Conservation (phyloP, 2,888 invertebrate species). For the Clepsis dumicolana region DNA sequence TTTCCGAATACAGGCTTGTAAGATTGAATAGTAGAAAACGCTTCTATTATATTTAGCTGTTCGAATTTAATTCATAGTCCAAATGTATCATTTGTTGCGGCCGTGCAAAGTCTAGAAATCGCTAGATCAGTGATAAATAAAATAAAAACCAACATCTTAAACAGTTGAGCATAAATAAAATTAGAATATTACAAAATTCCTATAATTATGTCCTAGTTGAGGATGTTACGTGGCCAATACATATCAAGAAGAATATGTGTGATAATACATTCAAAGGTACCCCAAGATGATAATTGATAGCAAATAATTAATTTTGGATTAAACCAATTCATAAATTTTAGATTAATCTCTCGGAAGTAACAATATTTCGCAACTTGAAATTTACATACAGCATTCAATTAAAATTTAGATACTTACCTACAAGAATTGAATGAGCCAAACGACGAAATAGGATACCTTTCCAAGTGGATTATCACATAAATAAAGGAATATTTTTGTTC, state of each 20-base stretch:
- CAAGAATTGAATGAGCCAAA: background rate
- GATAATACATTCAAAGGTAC: constrained; percentile 22
- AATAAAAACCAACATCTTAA: constrained; percentile 51
- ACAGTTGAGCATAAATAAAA: constrained; percentile 57
- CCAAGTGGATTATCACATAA: constrained; percentile 26
- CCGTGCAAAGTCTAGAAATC: background rate
- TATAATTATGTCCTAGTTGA: constrained; percentile 56
- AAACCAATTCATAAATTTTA: too few relatives aligned
- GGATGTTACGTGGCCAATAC: constrained; percentile 79
- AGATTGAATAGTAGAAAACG: background rate
- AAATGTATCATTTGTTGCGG: background rate
- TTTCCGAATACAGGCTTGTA: background rate
- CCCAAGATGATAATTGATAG: background rate
- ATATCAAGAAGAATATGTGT: constrained; percentile 57
- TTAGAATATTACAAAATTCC: constrained; percentile 36
- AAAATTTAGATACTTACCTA: too few relatives aligned
- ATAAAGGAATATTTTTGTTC: constrained; percentile 68
- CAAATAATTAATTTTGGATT: too few relatives aligned
- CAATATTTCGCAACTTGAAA: too few relatives aligned
- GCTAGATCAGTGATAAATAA: constrained; percentile 3
- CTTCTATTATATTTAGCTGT: background rate
- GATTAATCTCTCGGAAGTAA: too few relatives aligned
- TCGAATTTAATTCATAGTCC: background rate
- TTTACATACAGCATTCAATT: too few relatives aligned
- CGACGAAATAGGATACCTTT: constrained; percentile 1